Base-by-base conservation (phyloP, 2,797 vertebrate genomes). In the Siniperca undulata region DNA sequence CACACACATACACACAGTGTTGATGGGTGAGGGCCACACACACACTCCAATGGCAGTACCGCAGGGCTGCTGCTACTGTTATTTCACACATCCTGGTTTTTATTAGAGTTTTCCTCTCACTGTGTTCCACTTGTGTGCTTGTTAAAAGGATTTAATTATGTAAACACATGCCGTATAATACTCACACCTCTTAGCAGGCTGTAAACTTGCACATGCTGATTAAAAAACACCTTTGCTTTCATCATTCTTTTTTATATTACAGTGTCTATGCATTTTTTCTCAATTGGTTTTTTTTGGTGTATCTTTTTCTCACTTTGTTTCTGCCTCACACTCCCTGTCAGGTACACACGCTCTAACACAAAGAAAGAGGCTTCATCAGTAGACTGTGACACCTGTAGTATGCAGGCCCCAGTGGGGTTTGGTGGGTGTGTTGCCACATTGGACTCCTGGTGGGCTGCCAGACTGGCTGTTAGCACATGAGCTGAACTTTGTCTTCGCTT, bases 51-150 rank as follows among this genome's bases (percentile, higher is more conserved):
- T 59, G 48, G 20, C 74, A 80, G 46, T 27, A 62, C 42, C 55
- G n/a, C 34, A 12, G 68, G 64, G 72, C 79, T 70, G 77, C 83
- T 74, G 87, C 91, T 89, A 81, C 90, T 87, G 90, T 88, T 93
- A 65, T 74, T 93, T 90, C 88, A 91, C 88, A 91, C 90, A 83
- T 91, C 83, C 86, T 91, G 90, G 44, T 56, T 90, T 93, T 94
- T 92, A 92, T 92, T 80, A 73, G 78, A 81, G 84, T 86, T 92
- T 92, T 91, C 86, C 88, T 88, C 80, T 89, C 86, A 19, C 85
- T 70, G 62, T 77, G 77, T 77, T 84, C 83, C 68, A 74, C 82
- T 91, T 65, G 77, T 80, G 83, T 72, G 88, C 90, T 88, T 60
- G 86, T 93, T 92, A 93, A 94, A 91, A 74, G 24, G 48, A 50